Conservation (phyloP, 1,140 invertebrate genomes). For the Drosophila kikkawai region DNA sequence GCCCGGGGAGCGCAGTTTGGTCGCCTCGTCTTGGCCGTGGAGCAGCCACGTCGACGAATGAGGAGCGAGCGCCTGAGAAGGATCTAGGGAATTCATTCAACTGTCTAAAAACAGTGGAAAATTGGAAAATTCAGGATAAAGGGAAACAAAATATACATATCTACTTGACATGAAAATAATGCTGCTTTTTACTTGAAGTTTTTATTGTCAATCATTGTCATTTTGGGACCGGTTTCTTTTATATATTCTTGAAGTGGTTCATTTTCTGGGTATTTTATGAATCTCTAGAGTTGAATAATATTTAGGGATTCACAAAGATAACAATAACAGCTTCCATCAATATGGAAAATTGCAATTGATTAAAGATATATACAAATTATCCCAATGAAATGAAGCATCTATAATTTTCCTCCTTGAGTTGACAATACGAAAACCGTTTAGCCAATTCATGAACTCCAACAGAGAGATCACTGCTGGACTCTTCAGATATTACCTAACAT, state of each 20-base stretch:
- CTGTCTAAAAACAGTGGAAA: neutral
- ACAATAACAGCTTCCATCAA: no score
- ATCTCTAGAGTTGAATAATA: neutral
- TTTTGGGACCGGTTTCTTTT: neutral
- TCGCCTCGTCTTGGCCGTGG: constrained; percentile 65
- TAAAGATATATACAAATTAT: neutral
- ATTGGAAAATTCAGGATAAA: neutral
- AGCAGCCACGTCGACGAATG: constrained; percentile 58
- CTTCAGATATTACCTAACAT: constrained; percentile 14
- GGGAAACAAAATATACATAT: constrained; percentile 41
- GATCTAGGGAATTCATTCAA: constrained; percentile 16
- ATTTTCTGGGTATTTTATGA: neutral
- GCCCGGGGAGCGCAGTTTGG: constrained; percentile 56
- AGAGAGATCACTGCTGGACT: constrained; percentile 7
- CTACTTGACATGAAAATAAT: constrained; percentile 2
- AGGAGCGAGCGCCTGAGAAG: constrained; percentile 66
- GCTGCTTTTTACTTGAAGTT: neutral
- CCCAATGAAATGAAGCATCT: no score
- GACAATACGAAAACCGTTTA: neutral
- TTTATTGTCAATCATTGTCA: neutral
- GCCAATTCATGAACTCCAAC: neutral
- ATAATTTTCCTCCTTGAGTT: neutral
- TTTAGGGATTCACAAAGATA: no score
- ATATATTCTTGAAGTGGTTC: neutral
- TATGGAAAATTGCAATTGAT: neutral